Conservation (phyloP, 2,113 vertebrate species). For the Campylomormyrus numenius region DNA sequence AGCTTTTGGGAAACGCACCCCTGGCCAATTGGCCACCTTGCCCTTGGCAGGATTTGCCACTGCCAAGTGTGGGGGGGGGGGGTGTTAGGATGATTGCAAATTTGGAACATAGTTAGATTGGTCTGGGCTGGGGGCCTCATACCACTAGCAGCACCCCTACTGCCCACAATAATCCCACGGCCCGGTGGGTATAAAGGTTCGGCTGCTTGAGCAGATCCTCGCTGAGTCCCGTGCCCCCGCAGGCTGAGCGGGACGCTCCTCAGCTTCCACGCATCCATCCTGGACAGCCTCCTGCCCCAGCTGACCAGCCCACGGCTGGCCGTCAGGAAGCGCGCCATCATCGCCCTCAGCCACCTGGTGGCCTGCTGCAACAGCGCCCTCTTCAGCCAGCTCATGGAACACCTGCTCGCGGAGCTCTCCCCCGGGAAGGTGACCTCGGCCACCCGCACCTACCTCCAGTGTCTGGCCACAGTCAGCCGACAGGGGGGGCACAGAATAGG, state of each 20-base stretch:
- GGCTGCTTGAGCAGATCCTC: background rate
- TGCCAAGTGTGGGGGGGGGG: background rate
- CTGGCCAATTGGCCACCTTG: background rate
- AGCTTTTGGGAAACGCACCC: too few relatives aligned
- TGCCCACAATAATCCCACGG: background rate
- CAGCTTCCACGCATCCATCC: conserved; percentile 79
- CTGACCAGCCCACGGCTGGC: conserved; percentile 83
- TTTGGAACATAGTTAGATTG: background rate
- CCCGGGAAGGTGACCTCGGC: conserved; percentile 64
- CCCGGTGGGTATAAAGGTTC: background rate
- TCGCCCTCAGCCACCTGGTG: conserved; percentile 82
- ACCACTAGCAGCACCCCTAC: background rate
- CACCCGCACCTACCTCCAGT: conserved; percentile 85
- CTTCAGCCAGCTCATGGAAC: conserved; percentile 80
- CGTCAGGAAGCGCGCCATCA: conserved; percentile 82
- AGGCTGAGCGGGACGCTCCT: conserved; percentile 77
- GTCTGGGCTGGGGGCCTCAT: background rate
- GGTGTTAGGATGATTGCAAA: background rate
- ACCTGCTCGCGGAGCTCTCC: conserved; percentile 68
- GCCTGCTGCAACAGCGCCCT: conserved; percentile 75
- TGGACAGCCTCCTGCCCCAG: conserved; percentile 82
- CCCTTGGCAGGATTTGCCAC: background rate
- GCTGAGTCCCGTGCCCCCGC: conserved; percentile 10
- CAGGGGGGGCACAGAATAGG: conserved; percentile 87
- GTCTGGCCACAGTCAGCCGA: conserved; percentile 77